phyloP scores from a whole-genome alignment of 2,797 vertebrate species.

The Pelodytes ibericus region DNA sequence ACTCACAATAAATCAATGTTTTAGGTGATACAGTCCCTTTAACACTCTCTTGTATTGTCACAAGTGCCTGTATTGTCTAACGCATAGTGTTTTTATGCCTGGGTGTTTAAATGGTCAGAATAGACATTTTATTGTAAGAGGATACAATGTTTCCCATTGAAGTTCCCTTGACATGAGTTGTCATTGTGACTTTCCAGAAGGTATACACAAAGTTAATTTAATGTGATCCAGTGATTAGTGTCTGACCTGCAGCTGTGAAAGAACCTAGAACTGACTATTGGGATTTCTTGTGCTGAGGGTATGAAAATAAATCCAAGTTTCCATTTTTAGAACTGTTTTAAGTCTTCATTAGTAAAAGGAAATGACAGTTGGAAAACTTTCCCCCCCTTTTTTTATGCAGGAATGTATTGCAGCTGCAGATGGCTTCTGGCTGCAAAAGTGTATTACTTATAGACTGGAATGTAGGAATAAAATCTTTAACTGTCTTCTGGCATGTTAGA shows the following conservation, averaged over 20 bases:
- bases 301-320: conserved; percentile 48
- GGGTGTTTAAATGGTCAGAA: no score
- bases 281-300: conserved; percentile 36
- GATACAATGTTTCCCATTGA: no score
- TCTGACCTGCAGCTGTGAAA: conserved; percentile 37
- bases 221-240: neutral
- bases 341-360: conserved; percentile 49
- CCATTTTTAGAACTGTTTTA: conserved; percentile 50
- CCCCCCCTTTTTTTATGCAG: conserved; percentile 10
- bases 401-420: conserved; percentile 49
- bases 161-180: neutral
- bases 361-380: conserved; percentile 48
- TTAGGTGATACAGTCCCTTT: no score
- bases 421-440: conserved; percentile 34
- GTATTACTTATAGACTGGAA: conserved; percentile 36
- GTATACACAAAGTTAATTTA: conserved; percentile 12
- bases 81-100: no score
- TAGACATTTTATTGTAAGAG: no score
- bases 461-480: conserved; percentile 26
- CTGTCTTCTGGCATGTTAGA: conserved; percentile 22
- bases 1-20: no score
- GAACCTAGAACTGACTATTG: conserved; percentile 18
- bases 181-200: neutral
- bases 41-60: no score
- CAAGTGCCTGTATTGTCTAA: no score